Conservation (phyloP, 2,888 invertebrate genomes). For the Mactromeris polynyma region DNA sequence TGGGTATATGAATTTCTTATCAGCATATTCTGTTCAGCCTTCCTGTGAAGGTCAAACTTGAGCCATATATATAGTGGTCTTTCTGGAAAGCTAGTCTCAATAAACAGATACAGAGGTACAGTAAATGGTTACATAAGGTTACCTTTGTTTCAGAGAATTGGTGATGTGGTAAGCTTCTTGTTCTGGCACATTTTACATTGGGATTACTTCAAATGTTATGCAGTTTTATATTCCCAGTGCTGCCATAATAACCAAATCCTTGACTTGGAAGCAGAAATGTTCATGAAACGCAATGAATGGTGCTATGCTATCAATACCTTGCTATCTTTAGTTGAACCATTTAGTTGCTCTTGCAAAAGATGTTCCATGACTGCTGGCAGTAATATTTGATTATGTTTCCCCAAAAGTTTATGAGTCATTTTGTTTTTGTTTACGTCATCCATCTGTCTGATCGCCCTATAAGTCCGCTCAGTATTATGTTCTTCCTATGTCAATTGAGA, state of each 20-base stretch:
- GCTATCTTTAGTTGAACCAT: background rate
- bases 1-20: no score
- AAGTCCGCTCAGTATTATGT: no score
- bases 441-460: no score
- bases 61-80: no score
- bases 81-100: background rate
- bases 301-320: background rate
- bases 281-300: background rate
- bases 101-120: background rate
- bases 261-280: background rate
- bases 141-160: background rate
- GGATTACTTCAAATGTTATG: background rate
- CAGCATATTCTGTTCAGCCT: no score
- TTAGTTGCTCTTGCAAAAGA: background rate
- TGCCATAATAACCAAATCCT: background rate
- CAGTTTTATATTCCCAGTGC: background rate
- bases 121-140: background rate
- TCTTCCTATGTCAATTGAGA: no score
- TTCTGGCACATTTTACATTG: background rate
- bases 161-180: conserved; percentile 8
- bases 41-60: no score
- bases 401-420: no score
- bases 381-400: no score
- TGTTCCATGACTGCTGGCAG: background rate
- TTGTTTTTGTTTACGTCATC: no score